phyloP scores from a whole-genome alignment of 92 coral and sea anemone species.

The Phenganax subtilis region DNA sequence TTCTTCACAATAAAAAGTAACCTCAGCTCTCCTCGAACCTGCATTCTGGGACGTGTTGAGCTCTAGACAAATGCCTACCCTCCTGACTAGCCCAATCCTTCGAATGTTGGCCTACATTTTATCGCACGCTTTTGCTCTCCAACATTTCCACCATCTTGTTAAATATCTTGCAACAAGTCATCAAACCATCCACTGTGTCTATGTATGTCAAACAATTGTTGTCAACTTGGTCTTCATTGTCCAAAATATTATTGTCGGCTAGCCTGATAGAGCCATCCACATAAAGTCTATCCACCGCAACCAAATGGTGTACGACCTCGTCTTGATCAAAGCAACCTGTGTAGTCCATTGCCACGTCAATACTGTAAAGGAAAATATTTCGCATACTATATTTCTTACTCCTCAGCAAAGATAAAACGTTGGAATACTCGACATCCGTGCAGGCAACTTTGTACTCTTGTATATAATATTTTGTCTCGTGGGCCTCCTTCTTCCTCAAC shows the following conservation, averaged over 20 bases:
- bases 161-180: neutral
- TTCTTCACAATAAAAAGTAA: conserved; percentile 44
- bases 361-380: conserved; percentile 43
- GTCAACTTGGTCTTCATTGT: no score
- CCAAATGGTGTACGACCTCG: conserved; percentile 30
- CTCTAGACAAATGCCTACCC: no score
- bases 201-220: no score
- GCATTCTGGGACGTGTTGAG: conserved; percentile 36
- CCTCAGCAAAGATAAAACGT: conserved; percentile 37
- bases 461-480: conserved; percentile 20
- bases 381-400: conserved; percentile 38
- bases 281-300: conserved; percentile 2
- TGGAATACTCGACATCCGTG: conserved; percentile 42
- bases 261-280: neutral
- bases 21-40: conserved; percentile 49
- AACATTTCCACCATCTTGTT: conserved; percentile 6
- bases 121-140: conserved; percentile 19
- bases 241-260: no score
- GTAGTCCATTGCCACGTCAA: conserved; percentile 38
- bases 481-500: conserved; percentile 1
- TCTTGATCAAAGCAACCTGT: conserved; percentile 44
- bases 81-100: no score
- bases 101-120: conserved; percentile 19
- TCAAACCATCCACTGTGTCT: no score
- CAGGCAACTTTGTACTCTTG: conserved; percentile 43